Conservation (phyloP, 1,140 invertebrate genomes). For the Cydia splendana region DNA sequence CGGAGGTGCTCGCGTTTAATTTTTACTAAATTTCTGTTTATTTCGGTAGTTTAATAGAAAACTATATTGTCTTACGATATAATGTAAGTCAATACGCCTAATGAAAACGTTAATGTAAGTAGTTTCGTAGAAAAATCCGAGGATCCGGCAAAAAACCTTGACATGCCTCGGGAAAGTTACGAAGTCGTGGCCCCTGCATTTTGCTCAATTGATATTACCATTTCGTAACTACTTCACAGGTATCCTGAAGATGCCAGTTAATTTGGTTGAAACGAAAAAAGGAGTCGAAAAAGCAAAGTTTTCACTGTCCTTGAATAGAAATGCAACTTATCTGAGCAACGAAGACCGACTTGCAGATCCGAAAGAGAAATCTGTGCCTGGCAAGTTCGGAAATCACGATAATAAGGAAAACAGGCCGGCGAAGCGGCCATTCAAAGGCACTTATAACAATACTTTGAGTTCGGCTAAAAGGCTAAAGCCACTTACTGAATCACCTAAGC, state of each 20-base stretch:
- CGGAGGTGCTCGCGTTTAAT: slow-evolving; percentile 44
- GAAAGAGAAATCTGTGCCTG: slow-evolving; percentile 49
- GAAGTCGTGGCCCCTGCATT: slow-evolving; percentile 46
- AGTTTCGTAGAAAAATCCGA: slow-evolving; percentile 44
- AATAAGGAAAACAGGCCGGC: slow-evolving; percentile 71
- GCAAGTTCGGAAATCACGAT: slow-evolving; percentile 44
- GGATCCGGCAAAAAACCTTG: slow-evolving; percentile 53
- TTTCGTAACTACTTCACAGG: slow-evolving; percentile 57
- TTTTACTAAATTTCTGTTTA: slow-evolving; percentile 58
- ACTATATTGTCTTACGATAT: slow-evolving; percentile 65
- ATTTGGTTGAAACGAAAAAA: slow-evolving; percentile 74
- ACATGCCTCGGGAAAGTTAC: slow-evolving; percentile 59
- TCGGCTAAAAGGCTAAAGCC: slow-evolving; percentile 72
- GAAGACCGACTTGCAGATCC: slow-evolving; percentile 50
- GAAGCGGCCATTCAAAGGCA: slow-evolving; percentile 62
- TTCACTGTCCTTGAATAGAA: slow-evolving; percentile 70
- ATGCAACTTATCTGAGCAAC: slow-evolving; percentile 64
- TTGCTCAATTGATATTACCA: slow-evolving; percentile 41
- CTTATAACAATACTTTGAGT: slow-evolving; percentile 69
- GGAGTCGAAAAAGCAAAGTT: slow-evolving; percentile 71
- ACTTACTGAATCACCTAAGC: slow-evolving; percentile 52
- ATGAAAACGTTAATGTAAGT: slow-evolving; percentile 69
- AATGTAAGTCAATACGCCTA: slow-evolving; percentile 71
- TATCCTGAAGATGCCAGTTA: slow-evolving; percentile 79
- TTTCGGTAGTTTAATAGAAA: slow-evolving; percentile 52